phyloP scores from a whole-genome alignment of 2,888 invertebrate genomes.

The Eristalis intricaria region DNA sequence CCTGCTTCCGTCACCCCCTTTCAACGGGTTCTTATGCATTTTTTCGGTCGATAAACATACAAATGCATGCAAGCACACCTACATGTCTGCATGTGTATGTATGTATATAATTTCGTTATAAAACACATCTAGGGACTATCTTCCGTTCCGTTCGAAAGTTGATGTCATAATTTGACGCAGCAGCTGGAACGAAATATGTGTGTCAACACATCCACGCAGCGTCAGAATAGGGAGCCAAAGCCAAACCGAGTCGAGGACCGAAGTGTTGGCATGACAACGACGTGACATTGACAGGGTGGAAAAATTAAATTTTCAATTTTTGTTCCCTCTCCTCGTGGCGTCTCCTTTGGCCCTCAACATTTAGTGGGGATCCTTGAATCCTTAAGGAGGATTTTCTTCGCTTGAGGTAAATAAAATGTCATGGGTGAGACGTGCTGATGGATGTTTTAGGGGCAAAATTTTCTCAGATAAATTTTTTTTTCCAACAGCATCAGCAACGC shows the following conservation, averaged over 20 bases:
- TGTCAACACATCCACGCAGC: slow-evolving; percentile 54
- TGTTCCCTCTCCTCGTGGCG: not conserved
- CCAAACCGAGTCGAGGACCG: not conserved
- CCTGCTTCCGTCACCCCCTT: not conserved
- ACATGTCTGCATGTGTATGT: not conserved
- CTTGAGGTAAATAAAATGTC: slow-evolving; percentile 71
- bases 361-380: slow-evolving; percentile 53
- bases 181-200: slow-evolving; percentile 57
- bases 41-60: slow-evolving; percentile 13
- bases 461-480: slow-evolving; percentile 65
- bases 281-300: slow-evolving; percentile 71
- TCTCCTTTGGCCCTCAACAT: not conserved
- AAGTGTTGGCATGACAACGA: slow-evolving; percentile 58
- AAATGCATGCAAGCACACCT: not conserved
- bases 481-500: slow-evolving; percentile 57
- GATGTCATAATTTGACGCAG: slow-evolving; percentile 71
- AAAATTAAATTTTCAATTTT: slow-evolving; percentile 68
- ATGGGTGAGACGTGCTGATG: slow-evolving; percentile 69
- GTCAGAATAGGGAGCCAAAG: not conserved
- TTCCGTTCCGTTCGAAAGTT: slow-evolving; percentile 56
- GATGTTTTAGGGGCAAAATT: slow-evolving; percentile 63
- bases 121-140: slow-evolving; percentile 27
- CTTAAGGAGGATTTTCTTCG: slow-evolving; percentile 59
- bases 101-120: not conserved
- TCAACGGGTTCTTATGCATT: slow-evolving; percentile 56